phyloP scores from a whole-genome alignment of 2,113 vertebrate genomes.

The Thermophis baileyi region DNA sequence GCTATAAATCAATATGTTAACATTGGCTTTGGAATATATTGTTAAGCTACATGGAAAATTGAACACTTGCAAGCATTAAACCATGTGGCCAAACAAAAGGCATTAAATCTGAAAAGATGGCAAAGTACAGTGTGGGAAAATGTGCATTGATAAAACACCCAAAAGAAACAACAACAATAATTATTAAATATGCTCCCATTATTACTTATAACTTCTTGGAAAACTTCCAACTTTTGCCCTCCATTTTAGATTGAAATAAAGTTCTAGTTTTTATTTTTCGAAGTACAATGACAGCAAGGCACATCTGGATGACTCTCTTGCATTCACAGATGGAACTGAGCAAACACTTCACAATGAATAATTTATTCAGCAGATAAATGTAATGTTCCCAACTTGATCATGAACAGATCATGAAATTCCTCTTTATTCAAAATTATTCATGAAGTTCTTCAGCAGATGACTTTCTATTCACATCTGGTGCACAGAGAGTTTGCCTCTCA shows the following conservation, averaged over 20 bases:
- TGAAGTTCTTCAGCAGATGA: background rate
- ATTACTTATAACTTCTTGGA: background rate
- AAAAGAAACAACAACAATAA: background rate
- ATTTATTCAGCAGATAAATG: conserved; percentile 44
- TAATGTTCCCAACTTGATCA: conserved; percentile 34
- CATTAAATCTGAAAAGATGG: background rate
- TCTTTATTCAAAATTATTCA: conserved; percentile 20
- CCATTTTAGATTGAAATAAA: conserved; percentile 22
- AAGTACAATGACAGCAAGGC: conserved; percentile 27
- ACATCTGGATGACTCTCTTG: conserved; percentile 30
- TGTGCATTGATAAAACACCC: background rate
- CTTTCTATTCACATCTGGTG: conserved; percentile 16
- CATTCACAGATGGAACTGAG: conserved; percentile 39
- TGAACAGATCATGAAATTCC: conserved; percentile 34
- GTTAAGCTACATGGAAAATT: background rate
- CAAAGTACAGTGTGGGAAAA: background rate
- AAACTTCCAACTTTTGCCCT: conserved; percentile 17
- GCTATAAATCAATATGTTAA: background rate
- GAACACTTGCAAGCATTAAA: background rate
- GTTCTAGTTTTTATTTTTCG: conserved; percentile 5
- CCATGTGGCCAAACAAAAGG: background rate
- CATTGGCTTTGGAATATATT: background rate
- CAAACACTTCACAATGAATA: conserved; percentile 55
- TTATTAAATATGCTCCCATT: background rate
- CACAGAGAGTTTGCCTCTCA: background rate